Percentiles rank a stretch among this genome's conserved stretches.
Conservation (phyloP, 2,888 invertebrate species). For the Bursaphelenchus okinawaensis region DNA sequence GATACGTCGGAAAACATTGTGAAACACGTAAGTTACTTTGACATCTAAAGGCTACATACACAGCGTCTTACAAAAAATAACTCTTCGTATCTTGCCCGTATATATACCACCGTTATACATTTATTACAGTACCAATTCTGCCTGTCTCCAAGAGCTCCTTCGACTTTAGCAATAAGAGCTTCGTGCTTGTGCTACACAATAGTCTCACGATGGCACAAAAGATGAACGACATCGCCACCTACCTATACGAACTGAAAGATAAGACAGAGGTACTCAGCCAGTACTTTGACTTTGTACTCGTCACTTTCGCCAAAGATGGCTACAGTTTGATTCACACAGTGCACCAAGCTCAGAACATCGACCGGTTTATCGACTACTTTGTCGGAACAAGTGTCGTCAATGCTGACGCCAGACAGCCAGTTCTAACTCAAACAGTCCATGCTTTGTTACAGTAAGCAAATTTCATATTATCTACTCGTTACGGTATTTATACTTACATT, state of each 20-base stretch:
- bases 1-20: conserved; percentile 18
- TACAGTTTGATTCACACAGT: background rate
- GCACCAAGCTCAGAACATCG: background rate
- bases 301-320: conserved; percentile 7
- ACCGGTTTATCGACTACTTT: conserved; percentile 1
- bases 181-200: conserved; percentile 7
- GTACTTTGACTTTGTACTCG: conserved; percentile 9
- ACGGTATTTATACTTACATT: no score
- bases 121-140: conserved; percentile 16
- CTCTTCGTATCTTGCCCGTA: background rate
- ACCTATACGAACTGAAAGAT: background rate
- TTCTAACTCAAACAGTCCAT: conserved; percentile 3
- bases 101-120: background rate
- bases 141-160: conserved; percentile 8
- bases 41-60: no score
- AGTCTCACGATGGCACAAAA: conserved; percentile 13
- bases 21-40: conserved; percentile 16
- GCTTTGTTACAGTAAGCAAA: conserved; percentile 1
- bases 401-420: background rate
- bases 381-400: background rate
- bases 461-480: no score
- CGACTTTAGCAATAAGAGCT: conserved; percentile 11
- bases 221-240: conserved; percentile 4
- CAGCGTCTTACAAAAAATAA: background rate
- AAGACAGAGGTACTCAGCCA: background rate